These are phyloP conservation scores for Macaria notata DNA, from an alignment of 2,888 invertebrate species.

Conservation along the genomic window DNA sequence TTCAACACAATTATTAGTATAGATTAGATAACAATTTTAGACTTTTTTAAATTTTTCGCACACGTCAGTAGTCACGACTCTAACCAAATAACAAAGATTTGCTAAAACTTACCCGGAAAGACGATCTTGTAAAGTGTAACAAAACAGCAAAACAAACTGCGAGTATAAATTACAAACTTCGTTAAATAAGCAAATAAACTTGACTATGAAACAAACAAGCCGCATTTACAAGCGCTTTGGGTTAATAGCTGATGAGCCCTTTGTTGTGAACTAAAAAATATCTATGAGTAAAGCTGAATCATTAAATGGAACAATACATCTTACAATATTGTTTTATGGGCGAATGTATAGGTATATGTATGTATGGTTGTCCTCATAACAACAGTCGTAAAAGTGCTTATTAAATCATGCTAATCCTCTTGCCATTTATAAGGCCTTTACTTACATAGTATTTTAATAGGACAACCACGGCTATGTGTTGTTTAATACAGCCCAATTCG, in stretches of 20 bases:
- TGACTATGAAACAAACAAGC: slow-evolving; percentile 26
- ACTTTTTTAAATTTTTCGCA: too few species aligned
- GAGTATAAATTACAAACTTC: not conserved
- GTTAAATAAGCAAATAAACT: slow-evolving; percentile 22
- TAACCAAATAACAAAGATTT: too few species aligned
- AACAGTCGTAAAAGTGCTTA: slow-evolving; percentile 38
- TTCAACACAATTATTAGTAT: too few species aligned
- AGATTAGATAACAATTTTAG: too few species aligned
- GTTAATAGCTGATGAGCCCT: slow-evolving; percentile 37
- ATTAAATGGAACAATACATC: slow-evolving; percentile 48
- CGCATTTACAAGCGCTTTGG: slow-evolving; percentile 30
- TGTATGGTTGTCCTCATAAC: slow-evolving; percentile 32
- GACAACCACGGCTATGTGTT: not conserved
- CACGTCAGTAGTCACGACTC: too few species aligned
- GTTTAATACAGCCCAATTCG: too few species aligned
- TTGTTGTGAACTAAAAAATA: slow-evolving; percentile 37
- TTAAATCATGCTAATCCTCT: slow-evolving; percentile 34
- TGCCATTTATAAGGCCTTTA: slow-evolving; percentile 27
- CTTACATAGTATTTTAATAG: slow-evolving; percentile 31
- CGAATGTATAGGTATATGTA: slow-evolving; percentile 19
- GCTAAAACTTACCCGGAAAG: too few species aligned
- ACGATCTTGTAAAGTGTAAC: too few species aligned
- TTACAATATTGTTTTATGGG: slow-evolving; percentile 49
- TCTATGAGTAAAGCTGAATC: slow-evolving; percentile 39
- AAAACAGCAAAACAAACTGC: not conserved